phyloP scores from a whole-genome alignment of 2,888 invertebrate species.

The Drosophila bunnanda region DNA sequence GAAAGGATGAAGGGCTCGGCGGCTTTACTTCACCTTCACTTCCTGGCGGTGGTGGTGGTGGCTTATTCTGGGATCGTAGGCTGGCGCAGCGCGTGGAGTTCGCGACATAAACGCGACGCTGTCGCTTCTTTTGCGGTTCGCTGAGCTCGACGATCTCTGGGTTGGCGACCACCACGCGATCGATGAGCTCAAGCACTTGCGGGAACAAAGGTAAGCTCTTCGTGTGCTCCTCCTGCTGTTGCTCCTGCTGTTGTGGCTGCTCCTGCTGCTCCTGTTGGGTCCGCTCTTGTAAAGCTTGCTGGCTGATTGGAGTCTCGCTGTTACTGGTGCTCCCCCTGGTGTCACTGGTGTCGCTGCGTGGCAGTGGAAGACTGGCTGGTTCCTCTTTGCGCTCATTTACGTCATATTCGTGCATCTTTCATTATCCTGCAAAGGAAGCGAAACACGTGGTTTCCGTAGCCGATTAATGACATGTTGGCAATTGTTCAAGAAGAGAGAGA shows the following conservation, averaged over 20 bases:
- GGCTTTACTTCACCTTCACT: constrained; percentile 18
- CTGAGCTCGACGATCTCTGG: neutral
- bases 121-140: constrained; percentile 43
- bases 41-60: constrained; percentile 16
- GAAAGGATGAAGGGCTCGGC: constrained; percentile 11
- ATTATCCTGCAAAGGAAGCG: constrained; percentile 61
- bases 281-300: neutral
- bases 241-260: neutral
- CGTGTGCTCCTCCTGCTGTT: neutral
- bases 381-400: constrained; percentile 82
- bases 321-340: constrained; percentile 31
- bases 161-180: constrained; percentile 3
- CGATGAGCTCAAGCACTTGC: neutral
- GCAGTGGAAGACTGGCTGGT: constrained; percentile 81
- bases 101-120: constrained; percentile 62
- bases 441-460: constrained; percentile 47
- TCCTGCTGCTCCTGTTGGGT: neutral
- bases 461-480: constrained; percentile 23
- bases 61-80: constrained; percentile 53
- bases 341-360: constrained; percentile 35
- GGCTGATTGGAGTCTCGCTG: constrained; percentile 15
- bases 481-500: neutral
- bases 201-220: constrained; percentile 4
- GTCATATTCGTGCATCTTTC: constrained; percentile 84
- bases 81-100: constrained; percentile 57